Evolutionary conservation across 2,797 vertebrate genomes (phyloP), one percentile per base, ranked within the genome.

Genomic region (Enteromius paludinosus): DNA sequence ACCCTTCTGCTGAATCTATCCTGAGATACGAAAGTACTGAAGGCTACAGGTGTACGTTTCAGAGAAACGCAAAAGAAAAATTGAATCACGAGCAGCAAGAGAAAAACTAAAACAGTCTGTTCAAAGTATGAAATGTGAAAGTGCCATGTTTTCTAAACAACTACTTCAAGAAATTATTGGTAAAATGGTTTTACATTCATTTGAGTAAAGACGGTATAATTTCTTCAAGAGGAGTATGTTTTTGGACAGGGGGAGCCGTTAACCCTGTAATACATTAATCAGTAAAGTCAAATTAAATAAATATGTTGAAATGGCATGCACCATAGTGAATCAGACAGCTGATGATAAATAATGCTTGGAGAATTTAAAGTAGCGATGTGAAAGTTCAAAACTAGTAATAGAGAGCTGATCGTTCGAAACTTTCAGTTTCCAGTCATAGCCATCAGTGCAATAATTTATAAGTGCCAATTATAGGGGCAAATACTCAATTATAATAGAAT

Each of bases 21-120:
- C 94, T 95, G 94, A 95, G 93, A 93, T 93, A 92, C 89, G 5
- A 90, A 88, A 90, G 90, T 92, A 91, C 89, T 92, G 92, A 93
- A 93, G 92, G 93, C 93, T 94, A 94, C 92, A 87, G 89, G 86
- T 86, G 84, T 84, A 85, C 61, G 77, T 83, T 87, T 14, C 84
- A 88, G 69, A 89, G 85, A 76, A 75, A 70, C 62, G 65, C 28
- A 70, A 84, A 79, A 65, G 47, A 45, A 23, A 49, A 54, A 85
- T 86, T 86, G 82, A 76, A 83, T 90, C 15, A 81, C 82, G 85
- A 89, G 89, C 88, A 86, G 89, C 87, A 80, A 78, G 74, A 91
- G 68, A 73, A 47, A 59, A 81, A 83, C 84, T 17, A 56, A 79
- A 91, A 91, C 89, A 91, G 90, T 91, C 89, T 84, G 87, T 87